Evolutionary conservation across 1,140 invertebrate species (phyloP), one percentile per base, ranked within the genome.

Genomic region (Cherax quadricarinatus): DNA sequence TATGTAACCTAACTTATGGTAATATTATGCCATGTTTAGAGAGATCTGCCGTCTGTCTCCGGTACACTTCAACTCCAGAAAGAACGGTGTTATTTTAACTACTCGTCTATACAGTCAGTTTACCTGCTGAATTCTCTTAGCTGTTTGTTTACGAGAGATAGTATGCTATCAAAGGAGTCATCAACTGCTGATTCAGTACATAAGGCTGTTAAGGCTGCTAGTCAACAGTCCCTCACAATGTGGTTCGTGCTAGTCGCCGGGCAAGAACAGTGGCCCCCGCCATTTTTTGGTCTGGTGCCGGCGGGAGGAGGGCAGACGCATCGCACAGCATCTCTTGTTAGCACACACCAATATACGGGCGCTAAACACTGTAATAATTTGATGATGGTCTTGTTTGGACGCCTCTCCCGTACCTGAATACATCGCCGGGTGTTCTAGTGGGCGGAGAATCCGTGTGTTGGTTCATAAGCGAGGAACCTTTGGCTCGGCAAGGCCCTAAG

Each of bases 1-100:
- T 91, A 91, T 91, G 89, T 86, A 91, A 91, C 75, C 48, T 84
- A 70, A 91, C 73, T 91, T 86, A 91, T 86, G 89, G 84, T 86
- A 86, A 91, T 91, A 80, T 91, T 91, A 86, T 91, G 89, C 89
- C 49, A 91, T 81, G 83, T 60, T 86, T 80, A 86, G 84, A 48
- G 89, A 91, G 62, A 57, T 82, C 49, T n/a, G 53, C 60, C 41
- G 30, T 70, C 48, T 49, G 21, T 30, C 79, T 21, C 79, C 60
- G 10, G n/a, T 53, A 62, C 53, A 51, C 53, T 16, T 12, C 82
- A 62, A 49, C 82, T 70, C 62, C 62, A 41, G 30, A 41, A 41
- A 41, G 30, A 41, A 41, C 30, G 2, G 30, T 41, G 30, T 41
- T 41, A 41, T 41, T 41, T 41, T 41, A 41, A 41, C 30, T 2